Evolutionary conservation across 1,140 invertebrate species (phyloP).

Genomic region (Epicauta chinensis): DNA sequence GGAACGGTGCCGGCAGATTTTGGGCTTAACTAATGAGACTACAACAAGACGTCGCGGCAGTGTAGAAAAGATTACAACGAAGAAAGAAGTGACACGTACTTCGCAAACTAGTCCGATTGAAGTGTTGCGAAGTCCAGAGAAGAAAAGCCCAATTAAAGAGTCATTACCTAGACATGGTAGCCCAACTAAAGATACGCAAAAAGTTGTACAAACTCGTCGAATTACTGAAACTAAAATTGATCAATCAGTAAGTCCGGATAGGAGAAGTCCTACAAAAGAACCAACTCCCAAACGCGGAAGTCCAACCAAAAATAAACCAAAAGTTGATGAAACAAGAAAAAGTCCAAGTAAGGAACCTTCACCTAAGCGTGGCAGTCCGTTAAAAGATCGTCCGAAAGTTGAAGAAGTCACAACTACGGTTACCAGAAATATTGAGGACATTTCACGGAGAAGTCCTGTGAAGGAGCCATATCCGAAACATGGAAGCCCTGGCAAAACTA

Average conservation of each 20-base stretch:
- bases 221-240: background rate
- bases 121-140: background rate
- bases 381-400: too few species aligned
- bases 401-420: too few species aligned
- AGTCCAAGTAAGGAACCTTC: too few species aligned
- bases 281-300: background rate
- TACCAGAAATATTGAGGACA: too few species aligned
- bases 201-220: slow-evolving; percentile 3
- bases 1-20: slow-evolving; percentile 58
- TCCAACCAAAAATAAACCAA: slow-evolving; percentile 2
- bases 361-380: too few species aligned
- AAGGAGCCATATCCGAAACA: too few species aligned
- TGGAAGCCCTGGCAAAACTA: too few species aligned
- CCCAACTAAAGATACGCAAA: slow-evolving; percentile 8
- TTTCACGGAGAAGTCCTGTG: too few species aligned
- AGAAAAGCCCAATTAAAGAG: slow-evolving; percentile 6
- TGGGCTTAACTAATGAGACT: slow-evolving; percentile 50
- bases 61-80: slow-evolving; percentile 3
- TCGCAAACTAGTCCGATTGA: too few species aligned
- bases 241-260: background rate
- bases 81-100: background rate
- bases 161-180: slow-evolving; percentile 21
- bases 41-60: slow-evolving; percentile 28
- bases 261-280: slow-evolving; percentile 9
- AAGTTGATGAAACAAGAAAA: slow-evolving; percentile 3